Evolutionary conservation across 2,797 vertebrate species (phyloP).

Genomic region (Rhadinocentrus ornatus): DNA sequence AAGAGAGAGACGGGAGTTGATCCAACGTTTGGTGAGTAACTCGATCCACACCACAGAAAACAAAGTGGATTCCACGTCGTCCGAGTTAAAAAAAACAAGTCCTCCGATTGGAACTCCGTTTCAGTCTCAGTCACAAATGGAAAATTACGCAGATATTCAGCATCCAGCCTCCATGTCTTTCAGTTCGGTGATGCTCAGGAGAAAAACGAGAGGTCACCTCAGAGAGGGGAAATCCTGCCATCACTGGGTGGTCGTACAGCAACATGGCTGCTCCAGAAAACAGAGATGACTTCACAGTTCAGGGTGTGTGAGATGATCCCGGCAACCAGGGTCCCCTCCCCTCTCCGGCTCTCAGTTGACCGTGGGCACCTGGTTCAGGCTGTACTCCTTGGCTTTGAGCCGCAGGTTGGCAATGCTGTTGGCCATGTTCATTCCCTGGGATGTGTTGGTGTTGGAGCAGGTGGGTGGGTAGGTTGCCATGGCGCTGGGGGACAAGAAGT

Average conservation of each 20-base stretch:
- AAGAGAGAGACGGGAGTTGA: constrained; percentile 4
- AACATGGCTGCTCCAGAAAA: constrained; percentile 10
- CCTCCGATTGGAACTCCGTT: constrained; percentile 41
- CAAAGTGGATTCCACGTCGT: constrained; percentile 42
- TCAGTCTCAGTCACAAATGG: constrained; percentile 48
- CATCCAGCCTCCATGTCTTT: constrained; percentile 46
- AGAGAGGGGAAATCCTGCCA: background rate
- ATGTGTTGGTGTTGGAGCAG: constrained; percentile 92
- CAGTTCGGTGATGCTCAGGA: constrained; percentile 37
- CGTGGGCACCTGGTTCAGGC: constrained; percentile 98
- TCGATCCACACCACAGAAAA: constrained; percentile 40
- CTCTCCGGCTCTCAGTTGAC: constrained; percentile 89
- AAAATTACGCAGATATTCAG: constrained; percentile 58
- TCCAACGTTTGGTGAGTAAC: constrained; percentile 42
- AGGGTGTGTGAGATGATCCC: constrained; percentile 28
- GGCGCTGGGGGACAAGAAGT: constrained; percentile 79
- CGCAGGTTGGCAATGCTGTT: constrained; percentile 99
- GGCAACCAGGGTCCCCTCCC: constrained; percentile 3
- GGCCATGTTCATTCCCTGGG: constrained; percentile 98
- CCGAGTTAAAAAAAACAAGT: constrained; percentile 29
- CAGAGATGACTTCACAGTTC: constrained; percentile 21
- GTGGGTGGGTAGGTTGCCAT: constrained; percentile 96
- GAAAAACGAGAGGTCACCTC: constrained; percentile 24
- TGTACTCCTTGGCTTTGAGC: constrained; percentile 99
- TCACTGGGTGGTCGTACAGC: background rate